Percentiles rank a stretch among this genome's conserved stretches.
phyloP scores from a whole-genome alignment of 2,888 invertebrate species.

The Mamestra brassicae region DNA sequence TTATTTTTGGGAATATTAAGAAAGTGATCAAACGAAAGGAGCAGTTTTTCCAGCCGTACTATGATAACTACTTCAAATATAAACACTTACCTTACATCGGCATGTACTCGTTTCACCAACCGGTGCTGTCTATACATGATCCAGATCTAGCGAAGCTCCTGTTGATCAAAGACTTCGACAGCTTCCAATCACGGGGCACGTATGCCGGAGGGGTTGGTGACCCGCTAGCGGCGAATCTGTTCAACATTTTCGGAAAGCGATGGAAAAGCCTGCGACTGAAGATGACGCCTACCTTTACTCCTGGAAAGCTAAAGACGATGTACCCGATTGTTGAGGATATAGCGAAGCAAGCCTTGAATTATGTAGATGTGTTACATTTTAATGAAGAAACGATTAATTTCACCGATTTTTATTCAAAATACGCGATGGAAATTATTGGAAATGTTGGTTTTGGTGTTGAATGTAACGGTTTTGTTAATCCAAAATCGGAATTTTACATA shows the following conservation, averaged over 20 bases:
- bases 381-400: slow-evolving; percentile 86
- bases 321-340: slow-evolving; percentile 91
- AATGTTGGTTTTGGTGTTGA: slow-evolving; percentile 92
- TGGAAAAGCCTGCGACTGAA: slow-evolving; percentile 92
- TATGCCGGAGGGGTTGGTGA: slow-evolving; percentile 91
- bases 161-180: slow-evolving; percentile 91
- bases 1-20: slow-evolving; percentile 92
- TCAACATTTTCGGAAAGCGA: slow-evolving; percentile 89
- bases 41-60: slow-evolving; percentile 92
- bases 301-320: slow-evolving; percentile 93
- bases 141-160: slow-evolving; percentile 91
- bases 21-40: slow-evolving; percentile 89
- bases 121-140: slow-evolving; percentile 92
- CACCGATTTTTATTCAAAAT: slow-evolving; percentile 90
- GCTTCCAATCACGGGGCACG: slow-evolving; percentile 92
- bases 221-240: slow-evolving; percentile 91
- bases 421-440: slow-evolving; percentile 92
- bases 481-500: slow-evolving; percentile 89
- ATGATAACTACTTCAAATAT: slow-evolving; percentile 90
- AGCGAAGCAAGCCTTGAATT: slow-evolving; percentile 87
- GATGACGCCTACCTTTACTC: slow-evolving; percentile 92
- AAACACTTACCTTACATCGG: slow-evolving; percentile 90
- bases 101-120: slow-evolving; percentile 91
- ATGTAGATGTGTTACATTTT: slow-evolving; percentile 77
- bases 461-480: slow-evolving; percentile 90